A percentile compares a stretch with the other conserved stretches of the same genome.
Evolutionary conservation across 1,140 invertebrate genomes (phyloP).

Genomic region (Agraylea sexmaculata): DNA sequence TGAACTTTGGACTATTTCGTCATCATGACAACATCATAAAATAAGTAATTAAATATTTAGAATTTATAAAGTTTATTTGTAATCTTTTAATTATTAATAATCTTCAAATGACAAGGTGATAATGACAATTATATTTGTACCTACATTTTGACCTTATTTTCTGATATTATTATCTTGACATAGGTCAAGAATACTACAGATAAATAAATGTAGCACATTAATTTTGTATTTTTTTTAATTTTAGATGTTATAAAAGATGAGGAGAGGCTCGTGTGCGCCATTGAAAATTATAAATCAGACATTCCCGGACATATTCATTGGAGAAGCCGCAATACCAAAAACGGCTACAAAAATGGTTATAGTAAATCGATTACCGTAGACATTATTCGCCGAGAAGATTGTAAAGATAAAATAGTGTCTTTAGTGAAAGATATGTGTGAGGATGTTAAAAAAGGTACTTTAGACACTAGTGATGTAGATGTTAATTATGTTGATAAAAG

Average conservation of each 20-base stretch:
- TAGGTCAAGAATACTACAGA: too few species aligned
- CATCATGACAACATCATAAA: too few species aligned
- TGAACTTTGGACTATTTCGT: too few species aligned
- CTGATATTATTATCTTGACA: too few species aligned
- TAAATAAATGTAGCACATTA: too few species aligned
- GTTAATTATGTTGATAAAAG: constrained; percentile 37
- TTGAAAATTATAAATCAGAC: constrained; percentile 39
- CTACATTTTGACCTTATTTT: too few species aligned
- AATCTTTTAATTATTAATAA: too few species aligned
- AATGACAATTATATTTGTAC: too few species aligned
- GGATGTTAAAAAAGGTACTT: constrained; percentile 4
- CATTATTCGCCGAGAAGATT: constrained; percentile 38
- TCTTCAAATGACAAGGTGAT: too few species aligned
- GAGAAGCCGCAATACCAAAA: constrained; percentile 34
- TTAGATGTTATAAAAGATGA: constrained; percentile 46
- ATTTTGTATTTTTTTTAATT: constrained; percentile 26
- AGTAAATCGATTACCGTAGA: constrained; percentile 36
- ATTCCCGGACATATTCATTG: constrained; percentile 44
- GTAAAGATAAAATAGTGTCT: constrained; percentile 41
- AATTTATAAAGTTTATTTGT: too few species aligned
- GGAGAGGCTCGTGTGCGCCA: constrained; percentile 39
- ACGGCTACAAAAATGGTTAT: constrained; percentile 45
- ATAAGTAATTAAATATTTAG: too few species aligned
- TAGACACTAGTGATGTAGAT: constrained; percentile 27
- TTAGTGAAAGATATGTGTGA: constrained; percentile 26